These are phyloP conservation scores for Neoarius graeffei DNA, from an alignment of 2,113 vertebrate species.

Conservation along the genomic window DNA sequence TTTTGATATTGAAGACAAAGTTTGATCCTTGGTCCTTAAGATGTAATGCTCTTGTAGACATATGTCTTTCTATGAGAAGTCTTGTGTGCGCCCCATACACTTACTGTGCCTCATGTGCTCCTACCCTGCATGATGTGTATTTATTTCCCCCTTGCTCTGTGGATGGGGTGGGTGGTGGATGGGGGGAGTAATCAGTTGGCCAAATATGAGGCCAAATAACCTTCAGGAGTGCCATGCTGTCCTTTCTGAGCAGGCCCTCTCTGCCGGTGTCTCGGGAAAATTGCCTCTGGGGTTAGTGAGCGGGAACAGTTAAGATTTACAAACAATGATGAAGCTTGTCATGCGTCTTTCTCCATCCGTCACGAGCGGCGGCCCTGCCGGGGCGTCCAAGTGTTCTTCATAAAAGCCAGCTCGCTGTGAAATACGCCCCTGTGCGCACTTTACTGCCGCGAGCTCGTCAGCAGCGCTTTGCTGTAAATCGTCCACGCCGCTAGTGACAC, in stretches of 20 bases:
- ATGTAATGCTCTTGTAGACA: constrained; percentile 30
- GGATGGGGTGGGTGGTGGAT: background rate
- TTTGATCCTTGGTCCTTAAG: constrained; percentile 25
- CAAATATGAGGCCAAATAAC: constrained; percentile 97
- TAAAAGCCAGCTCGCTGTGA: constrained; percentile 99
- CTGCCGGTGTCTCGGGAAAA: constrained; percentile 97
- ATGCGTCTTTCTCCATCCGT: constrained; percentile 99
- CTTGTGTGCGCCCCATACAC: constrained; percentile 20
- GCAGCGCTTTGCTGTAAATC: constrained; percentile 98
- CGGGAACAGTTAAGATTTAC: constrained; percentile 99
- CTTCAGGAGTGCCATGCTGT: constrained; percentile 97
- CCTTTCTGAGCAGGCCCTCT: constrained; percentile 73
- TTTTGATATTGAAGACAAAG: constrained; percentile 22
- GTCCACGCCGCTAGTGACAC: constrained; percentile 90
- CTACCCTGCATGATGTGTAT: constrained; percentile 64
- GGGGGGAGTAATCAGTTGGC: constrained; percentile 78
- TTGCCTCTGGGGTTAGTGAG: constrained; percentile 99
- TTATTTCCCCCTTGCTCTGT: constrained; percentile 67
- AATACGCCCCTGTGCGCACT: constrained; percentile 98
- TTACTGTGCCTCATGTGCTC: constrained; percentile 21
- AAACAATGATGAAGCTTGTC: constrained; percentile 99
- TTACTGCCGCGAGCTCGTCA: constrained; percentile 99
- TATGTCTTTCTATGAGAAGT: constrained; percentile 30
- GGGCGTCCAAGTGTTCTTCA: constrained; percentile 99
- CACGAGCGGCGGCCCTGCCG: constrained; percentile 88